Evolutionary conservation across 2,797 vertebrate species (phyloP), one percentile per base, ranked within the genome.

Genomic region (Microcaecilia unicolor): DNA sequence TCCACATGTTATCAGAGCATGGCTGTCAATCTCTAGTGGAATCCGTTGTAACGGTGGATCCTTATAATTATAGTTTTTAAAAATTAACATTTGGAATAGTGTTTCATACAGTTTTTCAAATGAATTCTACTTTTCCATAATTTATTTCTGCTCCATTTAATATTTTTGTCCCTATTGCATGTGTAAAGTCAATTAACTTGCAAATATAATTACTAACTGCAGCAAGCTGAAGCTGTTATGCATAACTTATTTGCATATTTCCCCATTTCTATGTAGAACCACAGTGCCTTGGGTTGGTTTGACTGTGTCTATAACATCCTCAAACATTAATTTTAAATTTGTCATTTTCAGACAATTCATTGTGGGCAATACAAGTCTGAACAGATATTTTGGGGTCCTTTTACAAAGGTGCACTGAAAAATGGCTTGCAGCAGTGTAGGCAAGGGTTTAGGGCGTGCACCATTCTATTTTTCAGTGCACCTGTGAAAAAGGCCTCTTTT

Each of bases 191-290:
- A 64, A 54, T 64, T 58, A 70, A 44, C 46, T 47, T 51, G 48
- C 41, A 67, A 64, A 64, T 48, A 53, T 19, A 63, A 67, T 61
- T 54, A 51, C 61, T 68, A 43, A 67, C 59, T 35, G 34, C 22
- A 48, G 54, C 34, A 45, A 63, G 49, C 32, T 33, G 46, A 18
- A 45, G 29, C 13, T 35, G 46, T 42, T 56, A 57, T 55, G 63
- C 56, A 57, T 44, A 72, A 64, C 44, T 55, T 35, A 48, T 58
- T 66, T 67, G 41, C 47, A 53, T 55, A 53, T 52, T 55, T 49
- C 43, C 40, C 48, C 39, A 18, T 51, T 55, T 34, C 14, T 46
- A 41, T 61, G 57, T 13, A 30, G 27, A 50, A 36, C 6, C 22
- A 34, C 1, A 11, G 28, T 2, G 2, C 12, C 10, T 9, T 26